These are phyloP conservation scores for Charina bottae DNA, from an alignment of 2,113 vertebrate species.

Conservation along the genomic window DNA sequence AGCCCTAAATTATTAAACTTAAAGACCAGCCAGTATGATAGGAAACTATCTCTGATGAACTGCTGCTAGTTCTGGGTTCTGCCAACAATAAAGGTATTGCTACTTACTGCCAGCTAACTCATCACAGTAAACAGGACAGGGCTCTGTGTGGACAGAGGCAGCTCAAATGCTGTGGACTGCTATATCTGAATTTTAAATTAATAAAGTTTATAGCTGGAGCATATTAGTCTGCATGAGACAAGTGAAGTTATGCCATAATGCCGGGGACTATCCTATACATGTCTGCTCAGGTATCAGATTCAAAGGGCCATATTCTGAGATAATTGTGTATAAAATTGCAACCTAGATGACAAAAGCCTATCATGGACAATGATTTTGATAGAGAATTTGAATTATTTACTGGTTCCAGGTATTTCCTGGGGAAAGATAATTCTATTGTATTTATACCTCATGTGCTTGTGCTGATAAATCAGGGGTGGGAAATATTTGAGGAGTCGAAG, in stretches of 20 bases:
- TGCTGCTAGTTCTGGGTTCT: background rate
- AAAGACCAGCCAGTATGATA: background rate
- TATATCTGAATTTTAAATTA: background rate
- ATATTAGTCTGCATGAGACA: too few species aligned
- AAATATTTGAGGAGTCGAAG: background rate
- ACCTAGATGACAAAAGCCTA: background rate
- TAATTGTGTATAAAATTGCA: background rate
- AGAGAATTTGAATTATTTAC: background rate
- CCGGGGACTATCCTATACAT: background rate
- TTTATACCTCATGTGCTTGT: background rate
- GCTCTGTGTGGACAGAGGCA: background rate
- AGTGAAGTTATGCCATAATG: too few species aligned
- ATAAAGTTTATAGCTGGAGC: too few species aligned
- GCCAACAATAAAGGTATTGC: background rate
- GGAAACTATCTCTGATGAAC: background rate
- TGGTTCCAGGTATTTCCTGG: background rate
- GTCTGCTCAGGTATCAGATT: background rate
- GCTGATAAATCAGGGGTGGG: background rate
- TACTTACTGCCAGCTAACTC: background rate
- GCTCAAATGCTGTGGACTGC: background rate
- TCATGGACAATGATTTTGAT: background rate
- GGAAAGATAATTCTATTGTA: background rate
- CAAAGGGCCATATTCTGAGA: background rate
- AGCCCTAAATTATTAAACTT: background rate
- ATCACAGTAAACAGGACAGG: background rate